These are phyloP conservation scores for Ia io DNA, from an alignment of 2,113 vertebrate species.

Conservation along the genomic window DNA sequence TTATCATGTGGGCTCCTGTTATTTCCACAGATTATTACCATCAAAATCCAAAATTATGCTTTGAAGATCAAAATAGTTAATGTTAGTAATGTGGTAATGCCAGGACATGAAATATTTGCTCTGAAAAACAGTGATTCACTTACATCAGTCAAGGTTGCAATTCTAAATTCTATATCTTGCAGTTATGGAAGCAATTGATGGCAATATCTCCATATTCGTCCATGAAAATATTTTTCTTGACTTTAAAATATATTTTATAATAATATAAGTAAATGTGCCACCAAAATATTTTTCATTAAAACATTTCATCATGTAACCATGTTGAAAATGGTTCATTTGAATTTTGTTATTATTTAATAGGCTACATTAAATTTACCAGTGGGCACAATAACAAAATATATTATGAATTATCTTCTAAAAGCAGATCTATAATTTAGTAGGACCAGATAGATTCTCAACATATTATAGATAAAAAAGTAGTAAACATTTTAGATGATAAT, in stretches of 20 bases:
- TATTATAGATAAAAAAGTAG: not conserved
- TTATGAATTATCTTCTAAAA: constrained; percentile 25
- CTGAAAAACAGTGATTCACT: not conserved
- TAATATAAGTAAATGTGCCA: not conserved
- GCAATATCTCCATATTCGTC: not conserved
- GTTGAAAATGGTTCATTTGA: not conserved
- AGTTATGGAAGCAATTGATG: not conserved
- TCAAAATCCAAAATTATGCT: not conserved
- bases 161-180: not conserved
- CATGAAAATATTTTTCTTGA: not conserved
- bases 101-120: not conserved
- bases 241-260: not conserved
- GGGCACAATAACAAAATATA: not conserved
- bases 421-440: not conserved
- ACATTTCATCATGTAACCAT: not conserved
- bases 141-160: not conserved
- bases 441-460: not conserved
- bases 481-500: not conserved
- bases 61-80: constrained; percentile 25
- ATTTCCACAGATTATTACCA: not conserved
- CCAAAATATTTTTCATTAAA: not conserved
- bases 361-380: not conserved
- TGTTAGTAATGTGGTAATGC: not conserved
- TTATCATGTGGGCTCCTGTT: not conserved
- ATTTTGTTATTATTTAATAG: constrained; percentile 21